These are phyloP conservation scores for Poeciliopsis infans DNA, from an alignment of 2,797 vertebrate species.

Conservation along the genomic window DNA sequence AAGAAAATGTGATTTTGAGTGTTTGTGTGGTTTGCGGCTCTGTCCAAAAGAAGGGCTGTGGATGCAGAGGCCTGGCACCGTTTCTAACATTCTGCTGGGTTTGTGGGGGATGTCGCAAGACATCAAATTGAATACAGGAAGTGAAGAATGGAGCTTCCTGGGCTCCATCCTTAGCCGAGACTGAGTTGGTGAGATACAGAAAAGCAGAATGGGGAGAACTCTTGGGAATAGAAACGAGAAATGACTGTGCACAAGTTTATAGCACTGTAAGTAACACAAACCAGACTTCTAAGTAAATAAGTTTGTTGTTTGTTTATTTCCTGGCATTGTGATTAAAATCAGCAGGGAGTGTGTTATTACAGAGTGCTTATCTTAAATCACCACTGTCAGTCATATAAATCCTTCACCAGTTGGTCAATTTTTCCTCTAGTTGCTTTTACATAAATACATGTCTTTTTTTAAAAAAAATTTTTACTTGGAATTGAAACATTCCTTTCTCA, in stretches of 20 bases:
- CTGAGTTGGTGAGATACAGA: conserved; percentile 50
- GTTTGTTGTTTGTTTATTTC: background rate
- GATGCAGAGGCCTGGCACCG: conserved; percentile 51
- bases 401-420: conserved; percentile 56
- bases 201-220: conserved; percentile 1
- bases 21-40: conserved; percentile 57
- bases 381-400: conserved; percentile 61
- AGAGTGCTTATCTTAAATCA: conserved; percentile 59
- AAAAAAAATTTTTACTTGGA: conserved; percentile 29
- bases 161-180: conserved; percentile 41
- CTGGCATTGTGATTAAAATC: background rate
- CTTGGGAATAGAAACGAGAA: background rate
- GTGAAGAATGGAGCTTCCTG: conserved; percentile 45
- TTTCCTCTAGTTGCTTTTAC: conserved; percentile 57
- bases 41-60: conserved; percentile 58
- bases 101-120: conserved; percentile 59
- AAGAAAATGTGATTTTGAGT: conserved; percentile 48
- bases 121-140: conserved; percentile 52
- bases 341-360: background rate
- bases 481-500: conserved; percentile 36
- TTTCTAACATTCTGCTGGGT: conserved; percentile 60
- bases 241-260: background rate
- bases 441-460: conserved; percentile 26
- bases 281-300: conserved; percentile 37
- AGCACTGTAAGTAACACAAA: conserved; percentile 15